Evolutionary conservation across 2,888 invertebrate genomes (phyloP).

Genomic region (Agrilus cyanescens): DNA sequence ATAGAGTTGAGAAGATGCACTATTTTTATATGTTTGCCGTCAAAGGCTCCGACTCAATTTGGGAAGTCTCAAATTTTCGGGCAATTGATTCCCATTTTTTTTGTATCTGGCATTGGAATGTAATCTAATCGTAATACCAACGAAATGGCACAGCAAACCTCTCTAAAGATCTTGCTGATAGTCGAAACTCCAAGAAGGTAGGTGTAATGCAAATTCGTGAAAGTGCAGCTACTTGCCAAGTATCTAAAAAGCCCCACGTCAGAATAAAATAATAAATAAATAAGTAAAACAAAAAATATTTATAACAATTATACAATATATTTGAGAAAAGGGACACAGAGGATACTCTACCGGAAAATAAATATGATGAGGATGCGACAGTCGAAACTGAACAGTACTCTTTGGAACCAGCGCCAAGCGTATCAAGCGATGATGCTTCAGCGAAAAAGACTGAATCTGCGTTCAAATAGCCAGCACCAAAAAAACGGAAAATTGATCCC

Average conservation of each 20-base stretch:
- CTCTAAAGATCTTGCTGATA: slow-evolving; percentile 4
- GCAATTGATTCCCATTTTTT: not conserved
- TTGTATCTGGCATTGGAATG: slow-evolving; percentile 1
- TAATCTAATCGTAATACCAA: slow-evolving; percentile 1
- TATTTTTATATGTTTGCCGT: not conserved
- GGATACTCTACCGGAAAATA: too few relatives aligned
- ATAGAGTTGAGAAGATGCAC: slow-evolving; percentile 10
- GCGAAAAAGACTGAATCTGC: slow-evolving; percentile 2
- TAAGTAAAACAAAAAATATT: too few relatives aligned
- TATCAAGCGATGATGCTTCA: slow-evolving; percentile 4
- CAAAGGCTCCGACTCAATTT: slow-evolving; percentile 4
- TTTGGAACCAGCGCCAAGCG: not conserved
- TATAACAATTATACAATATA: too few relatives aligned
- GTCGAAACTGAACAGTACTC: slow-evolving; percentile 1
- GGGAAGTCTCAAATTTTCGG: not conserved
- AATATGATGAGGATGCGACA: slow-evolving; percentile 2
- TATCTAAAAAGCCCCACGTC: too few relatives aligned
- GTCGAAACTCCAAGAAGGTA: slow-evolving; percentile 7
- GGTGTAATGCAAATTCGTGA: slow-evolving; percentile 7
- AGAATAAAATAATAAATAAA: too few relatives aligned
- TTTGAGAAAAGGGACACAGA: too few relatives aligned
- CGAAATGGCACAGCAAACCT: slow-evolving; percentile 5
- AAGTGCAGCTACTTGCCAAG: slow-evolving; percentile 6
- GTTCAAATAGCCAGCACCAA: slow-evolving; percentile 3
- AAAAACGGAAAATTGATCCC: slow-evolving; percentile 6